These are phyloP conservation scores for Octodonta nipae DNA, from an alignment of 2,888 invertebrate genomes.

Conservation along the genomic window DNA sequence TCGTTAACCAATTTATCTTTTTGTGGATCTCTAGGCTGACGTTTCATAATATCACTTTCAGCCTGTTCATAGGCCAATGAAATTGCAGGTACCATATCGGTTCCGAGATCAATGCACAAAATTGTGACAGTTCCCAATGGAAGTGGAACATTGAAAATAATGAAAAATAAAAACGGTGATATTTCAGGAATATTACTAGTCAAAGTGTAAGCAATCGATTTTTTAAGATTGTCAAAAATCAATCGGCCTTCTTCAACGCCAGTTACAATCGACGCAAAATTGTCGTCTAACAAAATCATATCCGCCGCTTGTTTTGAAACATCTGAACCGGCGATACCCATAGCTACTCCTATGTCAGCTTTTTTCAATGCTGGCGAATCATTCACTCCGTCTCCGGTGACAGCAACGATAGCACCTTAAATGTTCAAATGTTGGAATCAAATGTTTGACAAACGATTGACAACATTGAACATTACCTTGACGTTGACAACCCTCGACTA, in stretches of 20 bases:
- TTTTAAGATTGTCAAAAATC: constrained; percentile 96
- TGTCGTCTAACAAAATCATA: constrained; percentile 97
- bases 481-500: no score
- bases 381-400: constrained; percentile 80
- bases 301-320: constrained; percentile 97
- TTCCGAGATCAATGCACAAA: constrained; percentile 97
- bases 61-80: constrained; percentile 84
- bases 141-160: constrained; percentile 85
- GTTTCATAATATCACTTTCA: constrained; percentile 90
- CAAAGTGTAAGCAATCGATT: constrained; percentile 92
- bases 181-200: constrained; percentile 98
- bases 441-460: no score
- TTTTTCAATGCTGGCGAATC: constrained; percentile 87
- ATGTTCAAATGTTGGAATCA: no score
- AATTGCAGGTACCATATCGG: constrained; percentile 93
- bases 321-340: constrained; percentile 90
- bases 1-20: constrained; percentile 88
- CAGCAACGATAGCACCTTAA: no score
- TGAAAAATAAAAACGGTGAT: constrained; percentile 93
- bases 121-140: constrained; percentile 95
- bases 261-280: constrained; percentile 96
- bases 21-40: constrained; percentile 76
- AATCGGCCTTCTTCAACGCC: constrained; percentile 87
- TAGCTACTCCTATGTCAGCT: constrained; percentile 85
- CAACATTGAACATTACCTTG: no score